phyloP scores from a whole-genome alignment of 2,888 invertebrate genomes.

The Orthosia gothica region DNA sequence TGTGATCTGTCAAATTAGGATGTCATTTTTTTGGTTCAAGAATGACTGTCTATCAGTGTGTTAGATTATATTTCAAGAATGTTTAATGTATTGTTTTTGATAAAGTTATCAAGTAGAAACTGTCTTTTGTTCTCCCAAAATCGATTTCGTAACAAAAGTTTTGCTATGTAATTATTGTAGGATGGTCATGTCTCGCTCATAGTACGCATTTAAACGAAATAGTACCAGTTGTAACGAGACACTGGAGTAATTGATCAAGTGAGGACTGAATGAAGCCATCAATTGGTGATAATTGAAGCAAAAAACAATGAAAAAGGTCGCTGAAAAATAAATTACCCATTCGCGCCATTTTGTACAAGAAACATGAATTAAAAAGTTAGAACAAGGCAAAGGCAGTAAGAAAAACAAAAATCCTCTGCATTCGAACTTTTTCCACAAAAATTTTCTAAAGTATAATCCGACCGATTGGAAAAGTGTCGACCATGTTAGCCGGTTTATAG shows the following conservation, averaged over 20 bases:
- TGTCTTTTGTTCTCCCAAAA: conserved; percentile 37
- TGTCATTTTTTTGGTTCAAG: not conserved
- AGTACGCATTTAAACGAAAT: conserved; percentile 62
- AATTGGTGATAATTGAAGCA: conserved; percentile 84
- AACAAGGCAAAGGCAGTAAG: conserved; percentile 45
- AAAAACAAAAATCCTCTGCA: conserved; percentile 41
- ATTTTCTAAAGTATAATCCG: conserved; percentile 77
- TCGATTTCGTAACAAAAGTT: conserved; percentile 21
- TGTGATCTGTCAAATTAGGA: not conserved
- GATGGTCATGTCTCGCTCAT: conserved; percentile 10
- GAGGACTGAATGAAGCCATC: conserved; percentile 78
- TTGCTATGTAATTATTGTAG: conserved; percentile 19
- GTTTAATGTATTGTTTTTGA: conserved; percentile 54
- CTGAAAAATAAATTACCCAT: conserved; percentile 63
- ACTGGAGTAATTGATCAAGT: conserved; percentile 76
- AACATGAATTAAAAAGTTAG: conserved; percentile 62
- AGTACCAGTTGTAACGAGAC: conserved; percentile 65
- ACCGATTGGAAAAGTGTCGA: conserved; percentile 75
- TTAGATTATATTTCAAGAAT: conserved; percentile 30
- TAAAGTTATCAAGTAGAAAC: conserved; percentile 19
- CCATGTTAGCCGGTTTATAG: conserved; percentile 66
- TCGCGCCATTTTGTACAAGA: conserved; percentile 62
- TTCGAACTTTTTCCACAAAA: conserved; percentile 61
- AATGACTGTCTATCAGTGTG: not conserved
- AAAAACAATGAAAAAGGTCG: conserved; percentile 78